Percentiles rank a stretch among this genome's conserved stretches.
Evolutionary conservation across 2,888 invertebrate species (phyloP).

Genomic region (Tetanocera ferruginea): DNA sequence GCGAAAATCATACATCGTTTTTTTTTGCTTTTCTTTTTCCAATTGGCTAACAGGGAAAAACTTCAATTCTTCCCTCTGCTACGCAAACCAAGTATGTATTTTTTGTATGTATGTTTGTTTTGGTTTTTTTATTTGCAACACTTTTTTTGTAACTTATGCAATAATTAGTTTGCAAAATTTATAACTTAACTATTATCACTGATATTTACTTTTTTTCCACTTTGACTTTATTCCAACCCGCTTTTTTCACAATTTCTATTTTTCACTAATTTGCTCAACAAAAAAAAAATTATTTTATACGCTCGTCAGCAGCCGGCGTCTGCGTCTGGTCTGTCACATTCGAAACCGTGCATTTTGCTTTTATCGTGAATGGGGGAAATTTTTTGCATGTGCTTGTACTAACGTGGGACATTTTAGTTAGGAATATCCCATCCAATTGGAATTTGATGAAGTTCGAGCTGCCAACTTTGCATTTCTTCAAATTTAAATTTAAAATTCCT

Average conservation of each 20-base stretch:
- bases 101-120: background rate
- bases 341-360: background rate
- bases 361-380: constrained; percentile 12
- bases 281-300: background rate
- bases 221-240: constrained; percentile 2
- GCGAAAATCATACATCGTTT: background rate
- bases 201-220: constrained; percentile 26
- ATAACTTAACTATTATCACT: background rate
- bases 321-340: constrained; percentile 21
- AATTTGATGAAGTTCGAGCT: background rate
- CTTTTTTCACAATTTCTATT: constrained; percentile 8
- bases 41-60: constrained; percentile 5
- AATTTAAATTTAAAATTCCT: too few species aligned
- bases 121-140: background rate
- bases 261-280: background rate
- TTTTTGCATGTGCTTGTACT: constrained; percentile 14
- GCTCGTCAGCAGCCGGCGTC: constrained; percentile 29
- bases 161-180: background rate
- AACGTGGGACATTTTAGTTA: background rate
- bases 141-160: constrained; percentile 6
- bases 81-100: background rate
- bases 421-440: background rate
- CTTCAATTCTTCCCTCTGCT: background rate
- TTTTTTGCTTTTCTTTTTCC: background rate
- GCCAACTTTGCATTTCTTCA: too few species aligned